phyloP scores from a whole-genome alignment of 2,113 vertebrate species.

The Pipra filicauda region DNA sequence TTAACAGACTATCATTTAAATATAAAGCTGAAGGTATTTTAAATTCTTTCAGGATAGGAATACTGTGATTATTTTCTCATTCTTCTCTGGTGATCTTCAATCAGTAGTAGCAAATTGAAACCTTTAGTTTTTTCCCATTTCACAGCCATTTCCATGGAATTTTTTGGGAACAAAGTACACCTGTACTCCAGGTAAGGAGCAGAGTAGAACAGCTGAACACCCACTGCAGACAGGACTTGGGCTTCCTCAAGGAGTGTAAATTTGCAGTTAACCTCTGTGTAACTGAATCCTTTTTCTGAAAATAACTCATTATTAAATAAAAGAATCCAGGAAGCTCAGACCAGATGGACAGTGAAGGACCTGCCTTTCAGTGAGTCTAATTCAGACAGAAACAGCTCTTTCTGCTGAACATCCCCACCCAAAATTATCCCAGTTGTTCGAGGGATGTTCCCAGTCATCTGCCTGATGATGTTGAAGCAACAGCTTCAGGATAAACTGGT shows the following conservation, averaged over 20 bases:
- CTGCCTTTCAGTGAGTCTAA: not conserved
- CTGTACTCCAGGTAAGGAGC: not conserved
- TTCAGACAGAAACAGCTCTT: not conserved
- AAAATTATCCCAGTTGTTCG: fast-evolving
- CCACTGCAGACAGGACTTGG: not conserved
- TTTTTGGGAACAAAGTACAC: not conserved
- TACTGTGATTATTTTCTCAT: not conserved
- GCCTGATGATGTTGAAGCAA: not conserved
- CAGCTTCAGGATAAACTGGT: not conserved
- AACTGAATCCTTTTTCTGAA: not conserved
- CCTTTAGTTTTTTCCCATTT: not conserved
- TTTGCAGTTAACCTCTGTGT: not conserved
- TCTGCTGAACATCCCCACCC: not conserved
- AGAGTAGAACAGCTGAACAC: not conserved
- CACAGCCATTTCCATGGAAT: not conserved
- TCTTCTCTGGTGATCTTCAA: not conserved
- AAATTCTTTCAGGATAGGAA: not conserved
- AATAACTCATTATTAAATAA: not conserved
- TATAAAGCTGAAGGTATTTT: not conserved
- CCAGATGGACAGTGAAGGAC: not conserved
- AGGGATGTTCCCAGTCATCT: not conserved
- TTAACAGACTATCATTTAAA: not conserved
- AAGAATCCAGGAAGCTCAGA: not conserved
- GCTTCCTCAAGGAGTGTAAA: not conserved
- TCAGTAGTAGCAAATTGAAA: fast-evolving